phyloP scores from a whole-genome alignment of 2,113 vertebrate genomes.

The Vulpes vulpes region DNA sequence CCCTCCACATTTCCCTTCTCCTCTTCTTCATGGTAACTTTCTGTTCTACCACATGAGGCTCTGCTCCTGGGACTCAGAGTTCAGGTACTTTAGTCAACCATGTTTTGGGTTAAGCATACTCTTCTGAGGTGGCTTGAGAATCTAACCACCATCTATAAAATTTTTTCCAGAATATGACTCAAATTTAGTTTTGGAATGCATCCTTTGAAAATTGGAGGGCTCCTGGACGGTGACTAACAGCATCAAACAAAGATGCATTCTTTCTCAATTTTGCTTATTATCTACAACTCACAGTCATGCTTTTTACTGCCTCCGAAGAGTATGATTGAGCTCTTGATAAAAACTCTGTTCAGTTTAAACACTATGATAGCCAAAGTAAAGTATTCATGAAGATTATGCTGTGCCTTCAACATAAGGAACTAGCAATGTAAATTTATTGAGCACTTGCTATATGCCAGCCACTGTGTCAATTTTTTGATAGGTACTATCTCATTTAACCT shows the following conservation, averaged over 20 bases:
- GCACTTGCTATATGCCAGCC: not conserved
- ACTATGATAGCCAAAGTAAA: not conserved
- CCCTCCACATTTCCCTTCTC: not conserved
- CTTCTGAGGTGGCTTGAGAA: not conserved
- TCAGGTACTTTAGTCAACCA: not conserved
- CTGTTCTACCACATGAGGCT: not conserved
- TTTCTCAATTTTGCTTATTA: slow-evolving; percentile 67
- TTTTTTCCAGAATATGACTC: slow-evolving; percentile 67
- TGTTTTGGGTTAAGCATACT: not conserved
- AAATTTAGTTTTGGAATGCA: slow-evolving; percentile 50
- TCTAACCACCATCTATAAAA: slow-evolving; percentile 36
- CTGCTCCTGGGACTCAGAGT: not conserved
- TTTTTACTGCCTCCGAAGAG: slow-evolving; percentile 48
- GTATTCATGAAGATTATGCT: not conserved
- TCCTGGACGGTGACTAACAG: slow-evolving; percentile 59
- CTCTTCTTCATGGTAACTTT: not conserved
- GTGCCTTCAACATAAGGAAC: not conserved
- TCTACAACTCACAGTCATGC: slow-evolving; percentile 50
- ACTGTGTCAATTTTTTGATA: not conserved
- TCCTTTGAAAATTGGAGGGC: slow-evolving; percentile 58
- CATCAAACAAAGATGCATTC: slow-evolving; percentile 55
- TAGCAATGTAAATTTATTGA: not conserved
- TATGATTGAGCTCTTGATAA: slow-evolving; percentile 56
- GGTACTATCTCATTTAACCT: not conserved
- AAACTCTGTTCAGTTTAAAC: slow-evolving; percentile 25